phyloP scores from a whole-genome alignment of 2,797 vertebrate genomes.

The Australoheros facetus region DNA sequence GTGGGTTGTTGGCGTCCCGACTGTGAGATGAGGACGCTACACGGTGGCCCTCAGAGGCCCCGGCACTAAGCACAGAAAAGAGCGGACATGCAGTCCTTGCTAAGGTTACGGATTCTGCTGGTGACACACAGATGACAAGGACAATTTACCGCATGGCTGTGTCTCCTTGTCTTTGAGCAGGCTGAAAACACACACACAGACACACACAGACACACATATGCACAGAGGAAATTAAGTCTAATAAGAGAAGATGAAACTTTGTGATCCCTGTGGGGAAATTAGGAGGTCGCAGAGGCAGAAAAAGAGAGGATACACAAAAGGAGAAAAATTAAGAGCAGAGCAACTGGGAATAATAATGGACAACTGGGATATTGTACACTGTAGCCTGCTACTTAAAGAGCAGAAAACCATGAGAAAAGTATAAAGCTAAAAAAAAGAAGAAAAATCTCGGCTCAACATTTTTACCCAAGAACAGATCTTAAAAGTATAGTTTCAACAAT shows the following conservation, averaged over 20 bases:
- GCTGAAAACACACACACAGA: background rate
- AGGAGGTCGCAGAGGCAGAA: constrained; percentile 54
- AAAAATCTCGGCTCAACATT: too few species aligned
- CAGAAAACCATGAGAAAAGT: background rate
- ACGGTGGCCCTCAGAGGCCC: constrained; percentile 30
- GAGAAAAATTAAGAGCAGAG: constrained; percentile 45
- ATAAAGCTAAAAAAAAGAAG: constrained; percentile 1
- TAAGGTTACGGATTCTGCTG: constrained; percentile 63
- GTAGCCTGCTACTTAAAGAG: background rate
- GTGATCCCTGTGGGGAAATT: constrained; percentile 64
- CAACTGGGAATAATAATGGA: constrained; percentile 44
- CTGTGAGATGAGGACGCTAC: constrained; percentile 18
- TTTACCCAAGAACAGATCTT: too few species aligned
- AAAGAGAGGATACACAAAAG: constrained; percentile 42
- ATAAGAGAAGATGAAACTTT: constrained; percentile 66
- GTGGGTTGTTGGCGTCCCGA: background rate
- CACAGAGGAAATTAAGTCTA: constrained; percentile 62
- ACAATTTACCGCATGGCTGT: constrained; percentile 68
- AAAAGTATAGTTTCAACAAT: background rate
- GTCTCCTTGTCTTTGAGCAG: constrained; percentile 53
- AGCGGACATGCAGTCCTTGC: constrained; percentile 49
- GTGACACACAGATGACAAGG: constrained; percentile 66
- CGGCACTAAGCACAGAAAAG: background rate
- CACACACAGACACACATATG: constrained; percentile 8
- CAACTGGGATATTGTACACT: constrained; percentile 1